phyloP scores from a whole-genome alignment of 2,113 vertebrate genomes.

The Aspidoscelis tigris region DNA sequence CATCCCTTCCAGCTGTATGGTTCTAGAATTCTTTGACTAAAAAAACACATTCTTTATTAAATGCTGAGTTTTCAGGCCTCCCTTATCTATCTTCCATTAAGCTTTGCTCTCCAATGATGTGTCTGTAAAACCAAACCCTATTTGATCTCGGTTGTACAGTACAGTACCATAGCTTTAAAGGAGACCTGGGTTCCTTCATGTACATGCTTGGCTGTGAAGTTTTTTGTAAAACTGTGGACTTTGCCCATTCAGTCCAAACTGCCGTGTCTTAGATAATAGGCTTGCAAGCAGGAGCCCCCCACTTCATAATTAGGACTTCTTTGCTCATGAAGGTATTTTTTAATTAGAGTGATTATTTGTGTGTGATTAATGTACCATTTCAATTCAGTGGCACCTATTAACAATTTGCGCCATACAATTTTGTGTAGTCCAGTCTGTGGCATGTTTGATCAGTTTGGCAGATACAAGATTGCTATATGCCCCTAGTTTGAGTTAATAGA shows the following conservation, averaged over 20 bases:
- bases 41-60: too few species aligned
- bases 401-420: not conserved
- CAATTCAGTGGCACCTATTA: not conserved
- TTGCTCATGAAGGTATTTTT: not conserved
- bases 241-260: not conserved
- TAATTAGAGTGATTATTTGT: not conserved
- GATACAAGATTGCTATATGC: not conserved
- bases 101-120: too few species aligned
- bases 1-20: too few species aligned
- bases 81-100: too few species aligned
- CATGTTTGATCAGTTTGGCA: slow-evolving; percentile 8
- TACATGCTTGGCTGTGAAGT: too few species aligned
- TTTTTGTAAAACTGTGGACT: too few species aligned
- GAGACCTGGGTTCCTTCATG: too few species aligned
- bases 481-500: slow-evolving; percentile 18
- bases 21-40: too few species aligned
- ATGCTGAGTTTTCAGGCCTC: too few species aligned
- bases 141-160: too few species aligned
- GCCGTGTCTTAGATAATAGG: not conserved
- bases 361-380: not conserved
- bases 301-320: not conserved
- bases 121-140: too few species aligned
- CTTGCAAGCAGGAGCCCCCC: not conserved
- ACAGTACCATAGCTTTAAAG: too few species aligned
- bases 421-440: slow-evolving; percentile 32